These are phyloP conservation scores for Pseudococcus viburni DNA, from an alignment of 2,888 invertebrate genomes.

Conservation along the genomic window DNA sequence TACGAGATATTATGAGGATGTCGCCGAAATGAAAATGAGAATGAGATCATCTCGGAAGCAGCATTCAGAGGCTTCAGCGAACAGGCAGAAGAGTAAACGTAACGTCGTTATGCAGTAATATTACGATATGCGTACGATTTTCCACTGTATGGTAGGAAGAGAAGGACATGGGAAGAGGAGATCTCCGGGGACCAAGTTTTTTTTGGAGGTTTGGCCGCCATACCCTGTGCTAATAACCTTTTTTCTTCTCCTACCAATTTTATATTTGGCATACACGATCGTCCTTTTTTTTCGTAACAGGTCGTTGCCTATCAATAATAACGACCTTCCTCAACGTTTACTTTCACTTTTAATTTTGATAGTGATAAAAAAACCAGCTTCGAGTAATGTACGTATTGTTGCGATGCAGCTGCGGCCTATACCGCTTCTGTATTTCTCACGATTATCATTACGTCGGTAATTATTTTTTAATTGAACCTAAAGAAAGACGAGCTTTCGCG, in stretches of 20 bases:
- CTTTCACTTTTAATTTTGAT: constrained; percentile 48
- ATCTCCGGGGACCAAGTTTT: neutral
- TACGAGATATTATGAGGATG: neutral
- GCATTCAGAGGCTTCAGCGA: neutral
- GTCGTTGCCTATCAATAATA: constrained; percentile 25
- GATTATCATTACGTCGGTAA: constrained; percentile 18
- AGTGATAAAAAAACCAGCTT: constrained; percentile 6
- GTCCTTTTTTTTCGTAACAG: constrained; percentile 26
- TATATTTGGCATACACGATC: neutral
- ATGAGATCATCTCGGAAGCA: neutral
- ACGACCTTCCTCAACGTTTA: constrained; percentile 52
- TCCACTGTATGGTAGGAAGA: neutral
- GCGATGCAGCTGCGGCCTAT: neutral
- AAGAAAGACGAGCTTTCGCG: constrained; percentile 9
- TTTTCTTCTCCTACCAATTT: neutral
- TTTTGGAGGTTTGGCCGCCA: neutral
- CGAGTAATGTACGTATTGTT: constrained; percentile 19
- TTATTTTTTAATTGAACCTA: constrained; percentile 8
- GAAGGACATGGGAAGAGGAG: neutral
- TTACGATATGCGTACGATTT: neutral
- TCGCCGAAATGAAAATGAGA: neutral
- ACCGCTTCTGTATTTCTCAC: constrained; percentile 17
- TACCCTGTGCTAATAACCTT: neutral
- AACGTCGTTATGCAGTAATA: neutral
- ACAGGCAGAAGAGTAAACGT: neutral